Evolutionary conservation across 2,797 vertebrate genomes (phyloP).

Genomic region (Otolemur crassicaudatus): DNA sequence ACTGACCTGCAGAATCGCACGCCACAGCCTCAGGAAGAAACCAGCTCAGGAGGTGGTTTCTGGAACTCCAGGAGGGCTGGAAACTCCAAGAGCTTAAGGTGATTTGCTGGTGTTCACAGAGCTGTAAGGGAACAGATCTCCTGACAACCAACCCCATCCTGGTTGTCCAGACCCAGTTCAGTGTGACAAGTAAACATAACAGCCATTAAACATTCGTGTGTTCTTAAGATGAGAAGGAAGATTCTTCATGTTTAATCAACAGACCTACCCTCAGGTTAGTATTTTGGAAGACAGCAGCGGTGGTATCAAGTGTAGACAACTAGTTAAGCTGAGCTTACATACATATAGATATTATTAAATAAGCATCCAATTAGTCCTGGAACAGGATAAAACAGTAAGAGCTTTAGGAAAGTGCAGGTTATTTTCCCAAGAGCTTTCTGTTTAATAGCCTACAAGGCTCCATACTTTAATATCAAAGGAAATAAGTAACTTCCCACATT

Average conservation of each 20-base stretch:
- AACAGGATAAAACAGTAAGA: conserved; percentile 21
- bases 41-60: conserved; percentile 30
- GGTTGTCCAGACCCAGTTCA: neutral
- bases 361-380: neutral
- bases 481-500: conserved; percentile 1
- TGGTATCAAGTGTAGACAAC: conserved; percentile 1
- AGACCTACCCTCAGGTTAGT: neutral
- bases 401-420: neutral
- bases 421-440: conserved; percentile 37
- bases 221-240: neutral
- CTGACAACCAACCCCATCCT: neutral
- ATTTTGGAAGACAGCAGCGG: neutral
- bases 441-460: neutral
- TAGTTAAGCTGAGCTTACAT: conserved; percentile 1
- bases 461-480: neutral
- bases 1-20: conserved; percentile 31
- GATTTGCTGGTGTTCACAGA: neutral
- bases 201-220: neutral
- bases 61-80: too few species aligned
- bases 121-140: neutral
- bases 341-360: conserved; percentile 48
- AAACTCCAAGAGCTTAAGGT: neutral
- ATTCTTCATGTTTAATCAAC: neutral
- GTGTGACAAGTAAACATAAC: neutral
- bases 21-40: neutral